phyloP scores from a whole-genome alignment of 2,113 vertebrate genomes.

The Corythaeola cristata region DNA sequence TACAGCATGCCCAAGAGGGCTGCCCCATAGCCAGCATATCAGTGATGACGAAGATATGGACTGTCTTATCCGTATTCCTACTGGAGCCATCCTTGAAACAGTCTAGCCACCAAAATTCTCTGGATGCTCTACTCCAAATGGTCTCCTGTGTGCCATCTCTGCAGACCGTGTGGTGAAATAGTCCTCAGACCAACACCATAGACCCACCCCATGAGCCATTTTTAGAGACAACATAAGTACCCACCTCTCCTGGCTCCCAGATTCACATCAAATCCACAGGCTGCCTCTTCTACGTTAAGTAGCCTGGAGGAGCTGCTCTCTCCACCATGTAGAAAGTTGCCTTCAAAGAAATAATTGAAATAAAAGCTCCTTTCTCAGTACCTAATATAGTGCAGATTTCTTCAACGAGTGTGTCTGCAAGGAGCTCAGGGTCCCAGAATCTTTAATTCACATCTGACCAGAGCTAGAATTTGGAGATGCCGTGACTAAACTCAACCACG shows the following conservation, averaged over 20 bases:
- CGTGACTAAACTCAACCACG: background rate
- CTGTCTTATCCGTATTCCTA: background rate
- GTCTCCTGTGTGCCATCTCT: background rate
- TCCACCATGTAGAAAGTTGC: background rate
- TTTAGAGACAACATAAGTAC: background rate
- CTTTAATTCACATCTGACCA: background rate
- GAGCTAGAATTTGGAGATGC: conserved; percentile 35
- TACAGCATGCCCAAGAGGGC: background rate
- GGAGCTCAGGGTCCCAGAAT: background rate
- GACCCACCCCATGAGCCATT: background rate
- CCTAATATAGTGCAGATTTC: conserved; percentile 22
- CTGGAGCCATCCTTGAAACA: background rate
- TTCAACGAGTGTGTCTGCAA: background rate
- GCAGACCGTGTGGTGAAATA: background rate
- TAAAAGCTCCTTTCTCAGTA: background rate
- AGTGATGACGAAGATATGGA: background rate
- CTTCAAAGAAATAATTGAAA: conserved; percentile 2
- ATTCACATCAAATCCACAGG: background rate
- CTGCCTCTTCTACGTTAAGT: background rate
- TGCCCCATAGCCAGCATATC: background rate
- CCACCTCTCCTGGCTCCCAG: background rate
- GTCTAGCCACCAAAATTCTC: background rate
- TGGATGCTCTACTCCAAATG: background rate
- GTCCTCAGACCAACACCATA: background rate
- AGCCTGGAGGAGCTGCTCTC: background rate